phyloP scores from a whole-genome alignment of 2,888 invertebrate species.

The Drosophila greeni region DNA sequence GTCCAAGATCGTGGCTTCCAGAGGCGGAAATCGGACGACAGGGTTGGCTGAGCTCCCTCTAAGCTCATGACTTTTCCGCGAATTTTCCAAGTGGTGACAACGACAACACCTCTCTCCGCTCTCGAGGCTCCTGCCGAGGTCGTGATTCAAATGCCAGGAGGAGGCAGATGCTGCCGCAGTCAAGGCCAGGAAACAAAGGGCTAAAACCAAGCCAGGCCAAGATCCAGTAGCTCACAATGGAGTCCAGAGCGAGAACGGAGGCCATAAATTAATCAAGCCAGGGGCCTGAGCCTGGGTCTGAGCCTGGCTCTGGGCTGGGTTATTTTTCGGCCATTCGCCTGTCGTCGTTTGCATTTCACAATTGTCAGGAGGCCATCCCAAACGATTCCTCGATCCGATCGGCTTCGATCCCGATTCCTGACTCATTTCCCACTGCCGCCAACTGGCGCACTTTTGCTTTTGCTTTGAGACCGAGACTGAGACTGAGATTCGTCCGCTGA shows the following conservation, averaged over 20 bases:
- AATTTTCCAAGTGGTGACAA: conserved; percentile 57
- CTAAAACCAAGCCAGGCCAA: conserved; percentile 2
- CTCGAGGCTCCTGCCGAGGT: conserved; percentile 15
- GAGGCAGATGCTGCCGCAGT: conserved; percentile 49
- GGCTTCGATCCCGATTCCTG: conserved; percentile 25
- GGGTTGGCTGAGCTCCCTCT: conserved; percentile 26
- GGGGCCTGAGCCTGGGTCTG: neutral
- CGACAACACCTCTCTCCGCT: conserved; percentile 47
- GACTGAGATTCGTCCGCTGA: conserved; percentile 65
- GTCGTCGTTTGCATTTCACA: conserved; percentile 59
- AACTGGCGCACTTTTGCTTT: conserved; percentile 63
- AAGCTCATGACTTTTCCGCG: conserved; percentile 65
- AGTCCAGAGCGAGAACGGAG: conserved; percentile 40
- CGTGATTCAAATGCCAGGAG: conserved; percentile 55
- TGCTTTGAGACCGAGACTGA: conserved; percentile 31
- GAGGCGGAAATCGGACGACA: conserved; percentile 50
- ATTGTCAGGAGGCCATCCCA: conserved; percentile 51
- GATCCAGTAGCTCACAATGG: conserved; percentile 52
- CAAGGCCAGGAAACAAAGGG: conserved; percentile 60
- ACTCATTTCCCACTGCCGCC: conserved; percentile 45
- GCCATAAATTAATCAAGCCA: conserved; percentile 67
- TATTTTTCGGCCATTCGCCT: conserved; percentile 22
- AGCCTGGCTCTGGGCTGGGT: conserved; percentile 28
- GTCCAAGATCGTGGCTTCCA: conserved; percentile 32
- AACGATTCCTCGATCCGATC: conserved; percentile 25